Evolutionary conservation across 2,888 invertebrate species (phyloP).

Genomic region (Drosophila quinaria): DNA sequence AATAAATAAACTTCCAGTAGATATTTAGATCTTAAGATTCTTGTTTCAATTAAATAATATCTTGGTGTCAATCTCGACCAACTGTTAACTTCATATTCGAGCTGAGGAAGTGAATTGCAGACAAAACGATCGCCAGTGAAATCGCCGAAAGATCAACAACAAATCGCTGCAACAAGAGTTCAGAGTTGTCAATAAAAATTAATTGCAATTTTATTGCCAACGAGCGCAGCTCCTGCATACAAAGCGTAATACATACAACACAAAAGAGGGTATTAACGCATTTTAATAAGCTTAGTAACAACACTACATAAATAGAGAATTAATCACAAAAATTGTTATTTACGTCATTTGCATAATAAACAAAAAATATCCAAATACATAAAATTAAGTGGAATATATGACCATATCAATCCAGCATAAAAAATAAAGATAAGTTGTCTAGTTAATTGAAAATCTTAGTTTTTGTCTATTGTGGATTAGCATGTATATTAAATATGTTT

Average conservation of each 20-base stretch:
- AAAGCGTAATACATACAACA: constrained; percentile 53
- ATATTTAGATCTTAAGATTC: background rate
- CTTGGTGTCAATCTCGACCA: constrained; percentile 11
- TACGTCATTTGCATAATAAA: too few relatives aligned
- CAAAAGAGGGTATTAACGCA: constrained; percentile 9
- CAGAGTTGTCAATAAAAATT: constrained; percentile 84
- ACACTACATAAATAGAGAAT: constrained; percentile 7
- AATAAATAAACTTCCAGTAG: background rate
- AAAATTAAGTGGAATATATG: too few relatives aligned
- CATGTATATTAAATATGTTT: too few relatives aligned
- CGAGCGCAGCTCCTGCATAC: constrained; percentile 70
- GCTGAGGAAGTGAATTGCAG: constrained; percentile 8
- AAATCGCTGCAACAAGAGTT: constrained; percentile 71
- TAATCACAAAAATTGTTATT: too few relatives aligned
- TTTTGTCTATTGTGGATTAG: too few relatives aligned
- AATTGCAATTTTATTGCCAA: constrained; percentile 84
- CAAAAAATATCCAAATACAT: too few relatives aligned
- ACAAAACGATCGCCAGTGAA: constrained; percentile 53
- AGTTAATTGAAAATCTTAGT: too few relatives aligned
- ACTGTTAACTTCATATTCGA: constrained; percentile 12
- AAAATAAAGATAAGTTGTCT: too few relatives aligned
- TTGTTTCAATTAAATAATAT: constrained; percentile 1
- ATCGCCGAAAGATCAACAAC: constrained; percentile 67
- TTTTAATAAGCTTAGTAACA: constrained; percentile 22
- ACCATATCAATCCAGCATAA: too few relatives aligned